A percentile compares a stretch with the other conserved stretches of the same genome.
Conservation (phyloP, 30 jellyfish, hydroid and myxozoan species). For the Pseudorhiza aurosa region DNA sequence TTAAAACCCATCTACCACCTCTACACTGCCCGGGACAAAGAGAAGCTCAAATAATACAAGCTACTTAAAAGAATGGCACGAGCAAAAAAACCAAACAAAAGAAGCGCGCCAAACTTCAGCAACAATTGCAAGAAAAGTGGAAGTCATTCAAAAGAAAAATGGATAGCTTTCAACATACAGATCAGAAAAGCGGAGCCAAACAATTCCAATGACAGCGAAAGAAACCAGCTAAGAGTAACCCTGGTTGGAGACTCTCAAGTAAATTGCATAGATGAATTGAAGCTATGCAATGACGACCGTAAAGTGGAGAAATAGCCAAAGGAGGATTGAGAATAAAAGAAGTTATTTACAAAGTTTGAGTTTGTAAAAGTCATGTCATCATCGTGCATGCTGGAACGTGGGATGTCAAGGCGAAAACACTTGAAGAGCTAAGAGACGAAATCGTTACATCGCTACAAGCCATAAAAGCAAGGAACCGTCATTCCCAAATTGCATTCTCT, state of each 20-base stretch:
- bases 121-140: no score
- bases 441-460: slow-evolving; percentile 1
- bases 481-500: neutral
- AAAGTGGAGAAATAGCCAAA: no score
- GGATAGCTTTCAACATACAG: no score
- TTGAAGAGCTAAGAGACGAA: slow-evolving; percentile 28
- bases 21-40: no score
- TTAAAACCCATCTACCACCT: no score
- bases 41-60: no score
- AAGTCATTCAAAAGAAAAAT: no score
- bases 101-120: no score
- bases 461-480: neutral
- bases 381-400: slow-evolving; percentile 30
- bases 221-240: slow-evolving; percentile 15
- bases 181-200: slow-evolving; percentile 14
- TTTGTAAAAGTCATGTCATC: slow-evolving; percentile 1
- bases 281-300: no score
- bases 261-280: slow-evolving; percentile 18
- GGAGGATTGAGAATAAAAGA: slow-evolving; percentile 16
- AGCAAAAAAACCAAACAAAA: no score
- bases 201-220: slow-evolving; percentile 14
- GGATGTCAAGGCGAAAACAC: slow-evolving; percentile 15
- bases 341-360: neutral
- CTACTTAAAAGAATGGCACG: no score
- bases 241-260: slow-evolving; percentile 25